These are phyloP conservation scores for Kuschelorhynchus macadamiae DNA, from an alignment of 2,888 invertebrate genomes.

Conservation along the genomic window DNA sequence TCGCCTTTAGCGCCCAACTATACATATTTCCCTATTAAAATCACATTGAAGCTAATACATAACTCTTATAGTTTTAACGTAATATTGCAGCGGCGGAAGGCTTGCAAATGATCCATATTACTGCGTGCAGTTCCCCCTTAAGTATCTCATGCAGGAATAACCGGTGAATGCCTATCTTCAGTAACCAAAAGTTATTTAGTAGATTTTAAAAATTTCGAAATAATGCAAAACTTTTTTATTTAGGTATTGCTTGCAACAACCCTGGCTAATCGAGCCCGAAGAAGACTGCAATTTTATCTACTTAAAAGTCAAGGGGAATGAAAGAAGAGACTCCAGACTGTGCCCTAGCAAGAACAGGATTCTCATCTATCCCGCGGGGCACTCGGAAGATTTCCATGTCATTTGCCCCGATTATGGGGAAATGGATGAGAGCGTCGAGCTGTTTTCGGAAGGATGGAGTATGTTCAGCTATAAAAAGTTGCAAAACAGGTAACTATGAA, in stretches of 20 bases:
- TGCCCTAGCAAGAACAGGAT: slow-evolving; percentile 82
- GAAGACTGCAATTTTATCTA: slow-evolving; percentile 81
- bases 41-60: too few relatives aligned
- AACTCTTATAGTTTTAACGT: too few relatives aligned
- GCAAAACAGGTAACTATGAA: slow-evolving; percentile 55
- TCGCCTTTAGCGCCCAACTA: too few relatives aligned
- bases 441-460: slow-evolving; percentile 78
- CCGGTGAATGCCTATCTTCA: too few relatives aligned
- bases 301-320: slow-evolving; percentile 77
- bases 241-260: slow-evolving; percentile 77
- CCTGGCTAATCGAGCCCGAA: slow-evolving; percentile 85
- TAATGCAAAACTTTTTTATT: too few relatives aligned
- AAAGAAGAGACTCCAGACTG: slow-evolving; percentile 67
- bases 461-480: slow-evolving; percentile 69
- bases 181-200: too few relatives aligned
- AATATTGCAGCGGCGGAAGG: too few relatives aligned
- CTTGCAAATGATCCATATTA: too few relatives aligned
- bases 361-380: slow-evolving; percentile 79
- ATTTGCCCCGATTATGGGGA: slow-evolving; percentile 75
- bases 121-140: too few relatives aligned
- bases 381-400: slow-evolving; percentile 75
- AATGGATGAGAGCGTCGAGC: slow-evolving; percentile 73
- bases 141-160: too few relatives aligned
- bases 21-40: too few relatives aligned
- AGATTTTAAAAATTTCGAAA: too few relatives aligned